These are phyloP conservation scores for Taxidea taxus DNA, from an alignment of 2,113 vertebrate species.

Conservation along the genomic window DNA sequence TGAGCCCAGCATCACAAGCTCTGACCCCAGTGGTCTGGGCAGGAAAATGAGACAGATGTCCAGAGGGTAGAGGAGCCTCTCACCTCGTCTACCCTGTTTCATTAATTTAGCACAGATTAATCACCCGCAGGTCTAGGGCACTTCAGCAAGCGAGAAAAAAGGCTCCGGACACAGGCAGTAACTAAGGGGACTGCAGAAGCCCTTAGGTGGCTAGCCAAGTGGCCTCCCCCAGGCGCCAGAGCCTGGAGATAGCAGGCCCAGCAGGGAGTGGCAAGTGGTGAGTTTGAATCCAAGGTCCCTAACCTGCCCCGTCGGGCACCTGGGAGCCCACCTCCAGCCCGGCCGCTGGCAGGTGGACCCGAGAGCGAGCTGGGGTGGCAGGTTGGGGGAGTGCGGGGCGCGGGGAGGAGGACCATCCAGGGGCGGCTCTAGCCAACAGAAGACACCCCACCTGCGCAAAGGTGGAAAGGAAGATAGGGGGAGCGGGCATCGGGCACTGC, in stretches of 20 bases:
- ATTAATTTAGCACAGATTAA: not conserved
- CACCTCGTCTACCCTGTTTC: not conserved
- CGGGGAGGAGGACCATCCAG: not conserved
- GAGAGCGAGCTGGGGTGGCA: not conserved
- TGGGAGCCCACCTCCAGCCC: not conserved
- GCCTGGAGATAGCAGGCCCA: not conserved
- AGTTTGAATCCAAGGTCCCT: slow-evolving; percentile 42
- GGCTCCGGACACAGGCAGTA: not conserved
- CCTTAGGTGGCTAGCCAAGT: not conserved
- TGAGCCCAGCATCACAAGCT: not conserved
- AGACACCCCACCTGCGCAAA: slow-evolving; percentile 61
- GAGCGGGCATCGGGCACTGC: not conserved
- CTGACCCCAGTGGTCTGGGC: not conserved
- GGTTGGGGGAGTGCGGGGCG: not conserved
- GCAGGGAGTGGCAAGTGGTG: not conserved
- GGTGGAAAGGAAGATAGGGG: not conserved
- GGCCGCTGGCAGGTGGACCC: not conserved
- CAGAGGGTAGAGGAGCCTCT: not conserved
- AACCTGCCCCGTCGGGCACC: not conserved
- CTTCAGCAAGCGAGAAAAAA: not conserved
- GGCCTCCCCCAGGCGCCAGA: not conserved
- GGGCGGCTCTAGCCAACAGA: not conserved
- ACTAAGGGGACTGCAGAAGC: not conserved
- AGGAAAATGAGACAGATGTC: not conserved
- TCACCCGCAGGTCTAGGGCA: not conserved